Evolutionary conservation across 92 coral and sea anemone species (phyloP), one percentile per base, ranked within the genome.

Genomic region (Epizoanthus fatuus): DNA sequence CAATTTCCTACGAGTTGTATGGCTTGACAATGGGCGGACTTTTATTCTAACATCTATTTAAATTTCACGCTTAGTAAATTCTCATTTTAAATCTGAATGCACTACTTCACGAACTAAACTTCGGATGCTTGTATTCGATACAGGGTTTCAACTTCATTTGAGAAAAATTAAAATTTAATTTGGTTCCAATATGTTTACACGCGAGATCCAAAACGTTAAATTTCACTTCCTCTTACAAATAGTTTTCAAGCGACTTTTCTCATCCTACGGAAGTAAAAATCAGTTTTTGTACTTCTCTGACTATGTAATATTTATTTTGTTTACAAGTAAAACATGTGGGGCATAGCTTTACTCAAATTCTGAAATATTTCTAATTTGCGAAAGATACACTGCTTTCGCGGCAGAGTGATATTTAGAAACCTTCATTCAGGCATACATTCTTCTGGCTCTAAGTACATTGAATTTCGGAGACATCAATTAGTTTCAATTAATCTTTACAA

Each of bases 381-480:
- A 57, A 57, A 39, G 17, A 42, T 56, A 44, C 47, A 10, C 38
- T 10, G 40, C 14, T 22, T 22, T 47, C 54, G 16, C 47, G 22
- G 39, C 44, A 25, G 67, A 74, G 66, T 22, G 88, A 81, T 93
- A 93, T 92, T 79, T 85, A 80, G 78, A 85, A 70, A 86, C 76
- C 84, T 85, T 72, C 53, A 71, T 74, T 51, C 37, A 65, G 83
- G 75, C 47, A 13, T 49, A 66, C 84, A 90, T 85, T 90, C 92
- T 95, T 74, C 88, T 8, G 53, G 2, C 53, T 68, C 94, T 87
- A 95, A 92, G 86, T 78, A 92, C 98, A 87, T 95, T 95, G 98
- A 90, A 93, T 95, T 90, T 81, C 96, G 93, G 84, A 92, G 96
- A 95, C 96, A 90, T 74, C 96, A 95, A 95, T 95, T 95, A 95